Conservation (phyloP, 2,888 invertebrate genomes). For the Eilema caniola region DNA sequence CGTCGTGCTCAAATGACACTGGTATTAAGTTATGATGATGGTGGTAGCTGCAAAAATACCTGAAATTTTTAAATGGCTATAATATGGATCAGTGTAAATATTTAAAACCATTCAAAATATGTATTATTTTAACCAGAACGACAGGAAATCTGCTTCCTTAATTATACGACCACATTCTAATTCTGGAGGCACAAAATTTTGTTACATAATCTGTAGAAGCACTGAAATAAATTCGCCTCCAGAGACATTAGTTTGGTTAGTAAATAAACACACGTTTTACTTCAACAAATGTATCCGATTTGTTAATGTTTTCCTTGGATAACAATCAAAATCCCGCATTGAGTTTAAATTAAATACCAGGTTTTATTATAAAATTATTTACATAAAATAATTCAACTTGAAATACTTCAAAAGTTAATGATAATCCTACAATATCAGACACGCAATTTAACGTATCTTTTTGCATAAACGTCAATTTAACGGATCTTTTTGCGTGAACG, state of each 20-base stretch:
- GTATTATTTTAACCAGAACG: conserved; percentile 37
- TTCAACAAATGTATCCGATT: conserved; percentile 56
- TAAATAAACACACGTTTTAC: conserved; percentile 49
- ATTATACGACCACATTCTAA: conserved; percentile 55
- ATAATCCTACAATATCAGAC: too few species aligned
- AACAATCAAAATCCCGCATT: background rate
- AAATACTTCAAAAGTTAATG: too few species aligned
- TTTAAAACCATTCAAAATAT: conserved; percentile 18
- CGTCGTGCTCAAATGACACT: too few species aligned
- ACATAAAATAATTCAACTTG: too few species aligned
- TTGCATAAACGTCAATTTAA: background rate
- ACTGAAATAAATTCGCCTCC: conserved; percentile 50
- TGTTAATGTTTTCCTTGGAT: conserved; percentile 50
- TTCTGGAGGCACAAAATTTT: conserved; percentile 41
- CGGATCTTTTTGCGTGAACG: background rate
- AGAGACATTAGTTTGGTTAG: conserved; percentile 47
- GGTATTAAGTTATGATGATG: background rate
- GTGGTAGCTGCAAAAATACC: background rate
- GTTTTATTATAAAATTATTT: too few species aligned
- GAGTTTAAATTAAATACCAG: too few species aligned
- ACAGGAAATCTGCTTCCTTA: conserved; percentile 65
- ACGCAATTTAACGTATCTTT: too few species aligned
- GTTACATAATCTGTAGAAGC: conserved; percentile 45
- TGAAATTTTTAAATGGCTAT: background rate
- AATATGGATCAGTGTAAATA: background rate